Conservation (phyloP, 1,140 invertebrate genomes). For the Halictus rubicundus region DNA sequence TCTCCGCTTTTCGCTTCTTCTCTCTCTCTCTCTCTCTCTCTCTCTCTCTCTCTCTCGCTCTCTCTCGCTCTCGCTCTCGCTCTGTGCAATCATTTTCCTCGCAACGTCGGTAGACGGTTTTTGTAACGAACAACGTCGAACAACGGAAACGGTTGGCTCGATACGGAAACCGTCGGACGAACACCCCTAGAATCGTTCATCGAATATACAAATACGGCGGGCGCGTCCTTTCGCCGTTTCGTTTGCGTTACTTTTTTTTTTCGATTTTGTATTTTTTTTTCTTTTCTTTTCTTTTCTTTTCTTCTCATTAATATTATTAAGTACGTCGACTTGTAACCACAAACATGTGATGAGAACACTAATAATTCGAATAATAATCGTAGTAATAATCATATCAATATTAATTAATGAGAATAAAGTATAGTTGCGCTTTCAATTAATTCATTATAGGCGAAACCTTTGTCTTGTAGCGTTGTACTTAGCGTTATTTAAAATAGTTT, state of each 20-base stretch:
- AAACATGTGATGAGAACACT: slow-evolving; percentile 53
- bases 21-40: slow-evolving; percentile 59
- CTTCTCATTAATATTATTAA: slow-evolving; percentile 52
- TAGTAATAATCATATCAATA: slow-evolving; percentile 45
- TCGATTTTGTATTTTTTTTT: background rate
- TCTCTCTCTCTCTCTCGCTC: slow-evolving; percentile 57
- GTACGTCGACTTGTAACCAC: slow-evolving; percentile 48
- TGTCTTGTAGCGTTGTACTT: slow-evolving; percentile 75
- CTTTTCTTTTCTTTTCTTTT: too few species aligned
- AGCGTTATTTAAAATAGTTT: slow-evolving; percentile 79
- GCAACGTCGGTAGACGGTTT: slow-evolving; percentile 50
- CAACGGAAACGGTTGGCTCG: slow-evolving; percentile 68
- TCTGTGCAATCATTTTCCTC: slow-evolving; percentile 57
- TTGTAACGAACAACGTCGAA: slow-evolving; percentile 51
- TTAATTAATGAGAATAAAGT: slow-evolving; percentile 65
- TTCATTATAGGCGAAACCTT: slow-evolving; percentile 75
- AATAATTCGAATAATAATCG: slow-evolving; percentile 47
- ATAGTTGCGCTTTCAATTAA: slow-evolving; percentile 55
- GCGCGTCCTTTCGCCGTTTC: slow-evolving; percentile 30
- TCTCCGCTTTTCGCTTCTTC: slow-evolving; percentile 39
- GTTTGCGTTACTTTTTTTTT: background rate
- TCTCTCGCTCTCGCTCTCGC: too few species aligned
- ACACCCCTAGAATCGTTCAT: slow-evolving; percentile 59
- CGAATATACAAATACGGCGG: slow-evolving; percentile 77
- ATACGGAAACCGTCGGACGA: slow-evolving; percentile 71